Percentiles rank a stretch among this genome's conserved stretches.
Evolutionary conservation across 1,140 invertebrate genomes (phyloP).

Genomic region (Drosophila albomicans): DNA sequence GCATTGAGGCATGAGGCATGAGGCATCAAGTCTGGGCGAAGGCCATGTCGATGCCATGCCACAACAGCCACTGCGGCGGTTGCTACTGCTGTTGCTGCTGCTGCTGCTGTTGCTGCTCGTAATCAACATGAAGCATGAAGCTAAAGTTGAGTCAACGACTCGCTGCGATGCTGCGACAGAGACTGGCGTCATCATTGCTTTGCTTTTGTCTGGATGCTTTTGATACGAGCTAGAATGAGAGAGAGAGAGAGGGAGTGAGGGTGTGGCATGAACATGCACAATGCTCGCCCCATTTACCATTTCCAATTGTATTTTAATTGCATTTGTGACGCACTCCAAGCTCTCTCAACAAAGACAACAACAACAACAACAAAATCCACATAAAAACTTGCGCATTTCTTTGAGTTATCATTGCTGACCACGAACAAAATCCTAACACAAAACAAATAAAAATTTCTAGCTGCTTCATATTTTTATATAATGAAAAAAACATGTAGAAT

Average conservation of each 20-base stretch:
- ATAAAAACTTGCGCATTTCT: too few relatives aligned
- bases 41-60: conserved; percentile 30
- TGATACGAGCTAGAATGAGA: not conserved
- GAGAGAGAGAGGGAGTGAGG: too few relatives aligned
- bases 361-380: too few relatives aligned
- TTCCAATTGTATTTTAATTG: conserved; percentile 45
- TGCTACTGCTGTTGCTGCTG: conserved; percentile 15
- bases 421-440: too few relatives aligned
- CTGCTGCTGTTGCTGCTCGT: conserved; percentile 42
- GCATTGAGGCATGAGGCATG: conserved; percentile 42
- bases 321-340: conserved; percentile 26
- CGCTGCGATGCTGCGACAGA: not conserved
- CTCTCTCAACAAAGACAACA: too few relatives aligned
- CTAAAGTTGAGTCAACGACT: conserved; percentile 40
- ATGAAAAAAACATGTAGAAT: too few relatives aligned
- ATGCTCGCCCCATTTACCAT: conserved; percentile 10
- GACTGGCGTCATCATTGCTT: conserved; percentile 6
- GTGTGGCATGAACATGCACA: not conserved
- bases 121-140: conserved; percentile 55
- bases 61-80: conserved; percentile 1
- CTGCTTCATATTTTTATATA: too few relatives aligned
- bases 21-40: conserved; percentile 23
- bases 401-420: too few relatives aligned
- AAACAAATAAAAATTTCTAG: too few relatives aligned
- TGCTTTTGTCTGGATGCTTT: conserved; percentile 8